Evolutionary conservation across 2,113 vertebrate genomes (phyloP), one percentile per base, ranked within the genome.

Genomic region (Amia ocellicauda): DNA sequence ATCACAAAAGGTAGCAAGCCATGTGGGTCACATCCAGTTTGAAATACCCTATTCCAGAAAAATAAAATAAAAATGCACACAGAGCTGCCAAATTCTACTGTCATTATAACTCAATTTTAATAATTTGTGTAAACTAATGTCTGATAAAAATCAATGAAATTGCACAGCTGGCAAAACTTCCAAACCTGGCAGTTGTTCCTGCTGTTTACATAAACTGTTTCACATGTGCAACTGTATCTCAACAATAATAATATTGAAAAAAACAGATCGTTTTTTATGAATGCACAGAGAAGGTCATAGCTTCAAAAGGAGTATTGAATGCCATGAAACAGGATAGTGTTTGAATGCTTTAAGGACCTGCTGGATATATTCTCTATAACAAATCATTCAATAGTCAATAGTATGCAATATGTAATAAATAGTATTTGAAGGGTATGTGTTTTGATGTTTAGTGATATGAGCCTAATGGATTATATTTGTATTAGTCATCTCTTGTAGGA

Each of bases 81-180:
- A 36, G 20, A 36, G 16, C 55, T 36, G 28, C 55, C 55, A 57
- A 58, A 42, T 42, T 20, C 20, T 17, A 22, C 27, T 13, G 31
- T 24, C 40, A 42, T 41, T 42, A 29, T 58, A 58, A 40, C 36
- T 58, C 56, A 58, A 58, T 42, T 58, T 36, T 41, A 58, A 58
- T 58, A 40, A 58, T 58, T 40, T 29, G 40, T 41, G 29, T 41
- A 40, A 58, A 58, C 56, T 58, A 58, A 58, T 58, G 56, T 40
- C n/a, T 42, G 56, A 58, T 58, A 58, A 41, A 41, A 58, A 58
- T 58, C 56, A 42, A 19, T 41, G 31, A 58, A 58, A 58, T 58
- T 40, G 20, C 19, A 58, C 8, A 10, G 5, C 19, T 58, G 56
- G 56, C 36, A 58, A 17, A 11, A 42, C 36, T 58, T 58, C 8